Base-by-base conservation (phyloP, 2,797 vertebrate genomes). In the Naso thynnoides region DNA sequence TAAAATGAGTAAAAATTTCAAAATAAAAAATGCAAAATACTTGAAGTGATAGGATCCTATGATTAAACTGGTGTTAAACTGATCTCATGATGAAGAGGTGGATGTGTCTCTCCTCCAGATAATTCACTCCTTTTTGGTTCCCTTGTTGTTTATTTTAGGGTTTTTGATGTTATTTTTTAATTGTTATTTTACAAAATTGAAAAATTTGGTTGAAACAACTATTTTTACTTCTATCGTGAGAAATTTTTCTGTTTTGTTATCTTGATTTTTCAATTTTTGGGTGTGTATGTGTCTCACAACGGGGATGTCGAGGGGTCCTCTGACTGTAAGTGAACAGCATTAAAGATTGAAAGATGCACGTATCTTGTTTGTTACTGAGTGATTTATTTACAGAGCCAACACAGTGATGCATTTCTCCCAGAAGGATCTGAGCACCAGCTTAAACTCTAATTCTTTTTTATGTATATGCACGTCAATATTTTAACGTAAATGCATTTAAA, bases 281-380 rank as follows among this genome's bases (percentile, higher is more conserved):
- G n/a, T 23, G 8, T 54, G 1, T 2, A 6, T 61, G n/a, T 63
- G 50, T 79, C 38, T 78, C 57, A 45, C 52, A 14, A 48, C 48
- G 14, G 3, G 39, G 50, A 56, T 69, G 26, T 41, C 10, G 8
- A 44, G 29, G 62, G 41, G 2, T 49, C 41, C 23, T 16, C 42
- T 49, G 6, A 23, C 67, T 80, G 59, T 73, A 58, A 78, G 67
- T 65, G 39, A 54, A 73, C 15, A 19, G 7, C 45, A 89, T 86
- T 82, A 89, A 89, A 88, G 50, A 61, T 23, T 18, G 54, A 77
- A 54, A 55, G 3, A 18, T 55, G 29, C 29, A 70, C 49, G n/a
- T 21, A 41, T 53, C 39, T 29, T 49, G 5, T 38, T 44, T 39
- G 29, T 21, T 16, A 29, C 42, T 42, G 18, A 29, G 60, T 68